These are phyloP conservation scores for Chiloscyllium punctatum DNA, from an alignment of 2,797 vertebrate species.

Conservation along the genomic window DNA sequence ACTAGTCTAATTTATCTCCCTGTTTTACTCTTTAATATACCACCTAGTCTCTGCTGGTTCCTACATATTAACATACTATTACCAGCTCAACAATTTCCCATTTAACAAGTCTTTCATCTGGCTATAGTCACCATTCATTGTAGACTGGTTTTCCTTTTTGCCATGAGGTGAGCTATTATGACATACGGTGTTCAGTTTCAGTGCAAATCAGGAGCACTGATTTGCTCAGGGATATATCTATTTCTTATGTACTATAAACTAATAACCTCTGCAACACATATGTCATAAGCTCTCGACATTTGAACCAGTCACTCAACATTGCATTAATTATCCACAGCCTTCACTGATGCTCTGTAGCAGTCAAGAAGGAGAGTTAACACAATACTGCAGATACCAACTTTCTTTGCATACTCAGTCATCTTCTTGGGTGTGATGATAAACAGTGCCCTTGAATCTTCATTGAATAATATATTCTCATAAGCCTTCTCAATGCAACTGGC, in stretches of 20 bases:
- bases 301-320: background rate
- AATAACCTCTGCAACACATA: background rate
- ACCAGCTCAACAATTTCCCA: background rate
- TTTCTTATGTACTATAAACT: background rate
- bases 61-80: background rate
- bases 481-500: constrained; percentile 90
- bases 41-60: background rate
- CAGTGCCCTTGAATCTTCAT: constrained; percentile 78
- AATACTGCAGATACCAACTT: constrained; percentile 55
- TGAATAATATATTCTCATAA: constrained; percentile 86
- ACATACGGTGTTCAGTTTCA: too few relatives aligned
- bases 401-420: constrained; percentile 91
- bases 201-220: background rate
- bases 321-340: background rate
- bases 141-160: too few relatives aligned
- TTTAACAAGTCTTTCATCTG: background rate
- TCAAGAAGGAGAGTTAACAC: background rate
- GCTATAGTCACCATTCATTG: background rate
- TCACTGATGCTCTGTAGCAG: background rate
- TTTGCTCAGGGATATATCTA: background rate
- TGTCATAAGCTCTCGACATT: background rate
- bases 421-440: constrained; percentile 85
- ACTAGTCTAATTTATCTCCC: too few relatives aligned
- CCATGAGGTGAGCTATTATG: too few relatives aligned
- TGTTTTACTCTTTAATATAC: too few relatives aligned